These are phyloP conservation scores for Caenorhabditis wallacei DNA, from an alignment of 2,888 invertebrate species.

Conservation along the genomic window DNA sequence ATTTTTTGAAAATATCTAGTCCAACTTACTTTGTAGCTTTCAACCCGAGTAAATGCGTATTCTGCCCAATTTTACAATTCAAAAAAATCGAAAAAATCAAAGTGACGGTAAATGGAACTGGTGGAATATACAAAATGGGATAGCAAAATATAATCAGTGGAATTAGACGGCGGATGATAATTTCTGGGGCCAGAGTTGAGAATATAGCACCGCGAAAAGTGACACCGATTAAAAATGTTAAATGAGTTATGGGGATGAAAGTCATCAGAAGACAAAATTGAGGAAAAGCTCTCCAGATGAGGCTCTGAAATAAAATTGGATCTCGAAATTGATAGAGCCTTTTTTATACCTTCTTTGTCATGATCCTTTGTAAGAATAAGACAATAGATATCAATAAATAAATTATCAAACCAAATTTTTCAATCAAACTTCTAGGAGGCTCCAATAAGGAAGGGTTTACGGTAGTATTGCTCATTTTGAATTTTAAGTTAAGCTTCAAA, in stretches of 20 bases:
- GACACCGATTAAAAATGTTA: neutral
- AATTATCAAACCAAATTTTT: too few species aligned
- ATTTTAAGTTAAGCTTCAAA: too few species aligned
- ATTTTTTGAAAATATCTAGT: neutral
- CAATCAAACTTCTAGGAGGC: too few species aligned
- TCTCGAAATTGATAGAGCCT: too few species aligned
- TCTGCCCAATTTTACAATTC: neutral
- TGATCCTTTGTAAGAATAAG: too few species aligned
- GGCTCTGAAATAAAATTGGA: conserved; percentile 2
- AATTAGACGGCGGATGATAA: neutral
- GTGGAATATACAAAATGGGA: conserved; percentile 22
- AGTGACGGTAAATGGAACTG: conserved; percentile 16
- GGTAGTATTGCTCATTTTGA: too few species aligned
- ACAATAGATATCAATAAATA: too few species aligned
- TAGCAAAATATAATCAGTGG: neutral
- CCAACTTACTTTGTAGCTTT: conserved; percentile 5
- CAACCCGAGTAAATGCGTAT: neutral
- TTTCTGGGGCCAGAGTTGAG: neutral
- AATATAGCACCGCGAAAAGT: neutral
- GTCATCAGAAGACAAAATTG: conserved; percentile 35
- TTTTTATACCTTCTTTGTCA: too few species aligned
- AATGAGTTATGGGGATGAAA: conserved; percentile 18
- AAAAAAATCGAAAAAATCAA: conserved; percentile 14
- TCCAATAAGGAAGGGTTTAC: too few species aligned
- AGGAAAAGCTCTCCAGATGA: conserved; percentile 28